A percentile compares a stretch with the other conserved stretches of the same genome.
Evolutionary conservation across 2,797 vertebrate genomes (phyloP).

Genomic region (Falco concolor): DNA sequence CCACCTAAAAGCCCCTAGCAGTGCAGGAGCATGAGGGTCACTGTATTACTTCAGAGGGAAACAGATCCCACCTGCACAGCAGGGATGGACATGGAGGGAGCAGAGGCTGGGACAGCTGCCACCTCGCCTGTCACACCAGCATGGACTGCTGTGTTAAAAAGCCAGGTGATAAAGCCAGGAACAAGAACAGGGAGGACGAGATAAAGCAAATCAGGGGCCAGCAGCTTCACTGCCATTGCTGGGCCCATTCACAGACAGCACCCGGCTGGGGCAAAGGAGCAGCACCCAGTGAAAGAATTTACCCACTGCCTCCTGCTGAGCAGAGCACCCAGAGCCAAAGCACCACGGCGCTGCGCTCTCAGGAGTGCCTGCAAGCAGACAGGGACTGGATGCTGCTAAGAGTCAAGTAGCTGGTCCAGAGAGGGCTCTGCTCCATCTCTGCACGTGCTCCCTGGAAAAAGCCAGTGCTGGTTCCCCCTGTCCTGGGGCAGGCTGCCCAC

Average conservation of each 20-base stretch:
- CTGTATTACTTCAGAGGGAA: rapidly evolving
- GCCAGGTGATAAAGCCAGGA: neutral
- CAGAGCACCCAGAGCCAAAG: rapidly evolving
- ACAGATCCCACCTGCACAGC: rapidly evolving
- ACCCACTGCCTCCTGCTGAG: neutral
- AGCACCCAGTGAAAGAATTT: neutral
- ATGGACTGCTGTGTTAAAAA: neutral
- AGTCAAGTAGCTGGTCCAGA: neutral
- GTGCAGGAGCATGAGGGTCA: neutral
- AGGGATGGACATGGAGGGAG: neutral
- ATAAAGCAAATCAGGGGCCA: neutral
- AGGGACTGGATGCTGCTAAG: neutral
- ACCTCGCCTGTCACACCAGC: neutral
- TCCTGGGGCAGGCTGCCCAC: neutral
- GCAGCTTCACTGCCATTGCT: neutral
- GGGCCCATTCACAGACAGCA: neutral
- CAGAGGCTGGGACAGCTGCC: neutral
- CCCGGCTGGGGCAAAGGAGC: neutral
- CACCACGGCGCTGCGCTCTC: rapidly evolving
- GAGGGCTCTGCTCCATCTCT: neutral
- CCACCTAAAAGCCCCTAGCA: neutral
- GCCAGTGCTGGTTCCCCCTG: neutral
- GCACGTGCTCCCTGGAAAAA: rapidly evolving
- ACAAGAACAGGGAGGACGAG: neutral
- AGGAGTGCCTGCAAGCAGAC: neutral